phyloP scores from a whole-genome alignment of 2,113 vertebrate genomes.

The Petrocephalus zakoni region DNA sequence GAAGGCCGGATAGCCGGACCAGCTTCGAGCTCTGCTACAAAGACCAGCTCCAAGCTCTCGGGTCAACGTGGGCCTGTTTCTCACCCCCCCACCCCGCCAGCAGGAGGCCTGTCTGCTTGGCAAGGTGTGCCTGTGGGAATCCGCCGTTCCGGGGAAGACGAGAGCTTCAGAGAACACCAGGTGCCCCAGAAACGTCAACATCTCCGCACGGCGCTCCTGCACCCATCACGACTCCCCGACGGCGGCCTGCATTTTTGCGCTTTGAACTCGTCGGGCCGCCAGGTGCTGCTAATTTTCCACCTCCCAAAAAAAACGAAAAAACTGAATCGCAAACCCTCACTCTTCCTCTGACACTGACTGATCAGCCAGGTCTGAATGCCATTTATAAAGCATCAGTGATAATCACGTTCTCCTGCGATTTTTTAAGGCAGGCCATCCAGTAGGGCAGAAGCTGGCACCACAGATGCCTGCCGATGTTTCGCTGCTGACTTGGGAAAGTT shows the following conservation, averaged over 20 bases:
- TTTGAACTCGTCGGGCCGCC: neutral
- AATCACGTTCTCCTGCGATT: neutral
- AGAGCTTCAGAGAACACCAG: neutral
- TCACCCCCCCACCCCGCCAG: neutral
- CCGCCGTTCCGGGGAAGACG: neutral
- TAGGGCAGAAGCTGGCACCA: neutral
- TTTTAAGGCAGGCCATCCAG: neutral
- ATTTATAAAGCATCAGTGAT: neutral
- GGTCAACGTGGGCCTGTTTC: neutral
- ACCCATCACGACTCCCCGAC: neutral
- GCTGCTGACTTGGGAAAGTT: neutral
- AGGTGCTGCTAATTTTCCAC: too few species aligned
- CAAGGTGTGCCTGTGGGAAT: neutral
- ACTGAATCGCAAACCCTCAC: neutral
- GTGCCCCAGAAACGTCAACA: constrained; percentile 10
- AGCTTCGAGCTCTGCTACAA: neutral
- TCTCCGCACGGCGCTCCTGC: neutral
- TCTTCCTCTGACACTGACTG: neutral
- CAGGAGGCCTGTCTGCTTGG: neutral
- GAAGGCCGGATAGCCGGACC: neutral
- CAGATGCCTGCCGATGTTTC: neutral
- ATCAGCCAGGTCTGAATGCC: neutral
- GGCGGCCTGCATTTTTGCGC: neutral
- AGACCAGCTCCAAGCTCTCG: neutral
- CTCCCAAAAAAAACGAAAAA: neutral